phyloP scores from a whole-genome alignment of 2,113 vertebrate species.

The Vireo altiloquus region DNA sequence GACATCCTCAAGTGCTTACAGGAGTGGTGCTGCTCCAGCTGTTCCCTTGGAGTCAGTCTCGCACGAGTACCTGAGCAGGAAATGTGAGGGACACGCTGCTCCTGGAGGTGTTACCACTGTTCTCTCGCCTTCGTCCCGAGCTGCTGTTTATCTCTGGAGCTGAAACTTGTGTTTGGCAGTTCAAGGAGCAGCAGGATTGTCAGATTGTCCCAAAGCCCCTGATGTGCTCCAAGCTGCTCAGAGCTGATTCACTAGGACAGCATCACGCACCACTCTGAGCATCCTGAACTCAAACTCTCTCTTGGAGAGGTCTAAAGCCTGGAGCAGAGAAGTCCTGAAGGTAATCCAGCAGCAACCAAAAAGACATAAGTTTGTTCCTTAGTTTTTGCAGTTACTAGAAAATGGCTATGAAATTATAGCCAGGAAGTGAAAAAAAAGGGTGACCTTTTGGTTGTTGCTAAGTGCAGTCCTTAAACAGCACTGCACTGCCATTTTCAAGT shows the following conservation, averaged over 20 bases:
- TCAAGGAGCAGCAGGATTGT: neutral
- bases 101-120: neutral
- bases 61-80: neutral
- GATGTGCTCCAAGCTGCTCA: rapidly evolving
- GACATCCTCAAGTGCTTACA: neutral
- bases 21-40: neutral
- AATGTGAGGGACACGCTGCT: neutral
- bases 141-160: neutral
- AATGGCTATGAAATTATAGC: neutral
- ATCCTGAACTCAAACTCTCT: neutral
- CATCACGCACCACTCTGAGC: neutral
- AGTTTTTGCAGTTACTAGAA: neutral
- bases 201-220: neutral
- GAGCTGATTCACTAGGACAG: neutral
- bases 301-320: neutral
- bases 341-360: neutral
- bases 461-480: neutral
- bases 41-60: neutral
- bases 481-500: neutral
- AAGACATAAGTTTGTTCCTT: neutral
- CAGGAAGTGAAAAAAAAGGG: neutral
- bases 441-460: neutral
- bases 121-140: rapidly evolving
- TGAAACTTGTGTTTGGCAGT: neutral
- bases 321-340: neutral